These are phyloP conservation scores for Lasius fuliginosus DNA, from an alignment of 2,888 invertebrate genomes.

Conservation along the genomic window DNA sequence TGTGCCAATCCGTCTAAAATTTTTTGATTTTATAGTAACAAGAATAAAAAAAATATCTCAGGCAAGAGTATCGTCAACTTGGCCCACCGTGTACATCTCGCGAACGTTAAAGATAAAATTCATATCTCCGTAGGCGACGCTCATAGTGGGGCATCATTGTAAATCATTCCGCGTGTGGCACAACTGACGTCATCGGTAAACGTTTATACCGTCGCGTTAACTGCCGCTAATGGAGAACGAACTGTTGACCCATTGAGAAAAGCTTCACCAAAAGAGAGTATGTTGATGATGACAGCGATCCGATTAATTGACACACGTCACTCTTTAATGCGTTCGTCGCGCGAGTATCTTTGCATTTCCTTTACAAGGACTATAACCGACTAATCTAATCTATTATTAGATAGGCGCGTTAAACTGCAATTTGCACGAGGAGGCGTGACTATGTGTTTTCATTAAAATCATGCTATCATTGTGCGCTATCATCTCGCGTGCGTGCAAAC, in stretches of 20 bases:
- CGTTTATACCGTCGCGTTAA: constrained; percentile 70
- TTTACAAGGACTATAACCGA: neutral
- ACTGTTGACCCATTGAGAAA: constrained; percentile 71
- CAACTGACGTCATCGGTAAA: constrained; percentile 70
- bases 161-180: constrained; percentile 60
- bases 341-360: neutral
- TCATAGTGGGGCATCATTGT: constrained; percentile 45
- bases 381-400: constrained; percentile 37
- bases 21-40: neutral
- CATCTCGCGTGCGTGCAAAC: constrained; percentile 66
- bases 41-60: neutral
- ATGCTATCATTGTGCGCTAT: constrained; percentile 58
- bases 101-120: constrained; percentile 45
- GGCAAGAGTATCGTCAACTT: neutral
- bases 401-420: constrained; percentile 16
- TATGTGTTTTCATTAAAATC: constrained; percentile 34
- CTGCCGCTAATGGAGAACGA: constrained; percentile 70
- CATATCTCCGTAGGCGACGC: constrained; percentile 40
- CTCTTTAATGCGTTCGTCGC: neutral
- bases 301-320: constrained; percentile 65
- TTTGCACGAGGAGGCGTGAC: constrained; percentile 36
- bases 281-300: constrained; percentile 39
- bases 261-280: constrained; percentile 58
- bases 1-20: neutral
- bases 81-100: neutral